phyloP scores from a whole-genome alignment of 2,888 invertebrate genomes.

The Chydorus sphaericus region DNA sequence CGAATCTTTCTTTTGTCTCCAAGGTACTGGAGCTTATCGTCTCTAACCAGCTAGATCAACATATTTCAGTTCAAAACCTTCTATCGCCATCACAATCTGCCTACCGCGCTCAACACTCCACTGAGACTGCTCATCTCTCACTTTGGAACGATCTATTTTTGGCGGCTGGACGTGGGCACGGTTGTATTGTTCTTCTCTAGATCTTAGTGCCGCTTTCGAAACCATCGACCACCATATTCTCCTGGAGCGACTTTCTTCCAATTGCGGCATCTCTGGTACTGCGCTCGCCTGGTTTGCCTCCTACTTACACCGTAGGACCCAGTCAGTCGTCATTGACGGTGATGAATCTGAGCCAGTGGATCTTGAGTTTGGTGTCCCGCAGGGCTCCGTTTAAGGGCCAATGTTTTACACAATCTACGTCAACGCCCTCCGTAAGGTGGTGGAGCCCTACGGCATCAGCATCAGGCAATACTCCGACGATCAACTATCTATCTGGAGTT shows the following conservation, averaged over 20 bases:
- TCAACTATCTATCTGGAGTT: no score
- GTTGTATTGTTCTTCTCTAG: neutral
- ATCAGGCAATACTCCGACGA: no score
- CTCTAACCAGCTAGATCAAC: no score
- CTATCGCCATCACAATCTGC: no score
- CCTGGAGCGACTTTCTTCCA: neutral
- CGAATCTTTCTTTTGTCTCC: no score
- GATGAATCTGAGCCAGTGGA: neutral
- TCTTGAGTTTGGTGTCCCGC: neutral
- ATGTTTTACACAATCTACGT: neutral
- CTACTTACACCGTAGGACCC: neutral
- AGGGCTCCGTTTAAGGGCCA: neutral
- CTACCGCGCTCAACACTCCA: neutral
- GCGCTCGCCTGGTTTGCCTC: neutral
- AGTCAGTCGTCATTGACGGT: neutral
- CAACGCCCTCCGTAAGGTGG: neutral
- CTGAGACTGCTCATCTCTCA: neutral
- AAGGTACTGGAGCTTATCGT: no score
- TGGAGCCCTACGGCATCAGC: neutral
- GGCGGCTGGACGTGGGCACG: neutral
- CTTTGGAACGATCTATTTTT: neutral
- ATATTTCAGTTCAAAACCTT: no score
- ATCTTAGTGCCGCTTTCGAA: neutral
- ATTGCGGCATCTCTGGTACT: neutral
- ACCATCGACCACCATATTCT: neutral